Evolutionary conservation across 2,113 vertebrate genomes (phyloP).

Genomic region (Chaenocephalus aceratus): DNA sequence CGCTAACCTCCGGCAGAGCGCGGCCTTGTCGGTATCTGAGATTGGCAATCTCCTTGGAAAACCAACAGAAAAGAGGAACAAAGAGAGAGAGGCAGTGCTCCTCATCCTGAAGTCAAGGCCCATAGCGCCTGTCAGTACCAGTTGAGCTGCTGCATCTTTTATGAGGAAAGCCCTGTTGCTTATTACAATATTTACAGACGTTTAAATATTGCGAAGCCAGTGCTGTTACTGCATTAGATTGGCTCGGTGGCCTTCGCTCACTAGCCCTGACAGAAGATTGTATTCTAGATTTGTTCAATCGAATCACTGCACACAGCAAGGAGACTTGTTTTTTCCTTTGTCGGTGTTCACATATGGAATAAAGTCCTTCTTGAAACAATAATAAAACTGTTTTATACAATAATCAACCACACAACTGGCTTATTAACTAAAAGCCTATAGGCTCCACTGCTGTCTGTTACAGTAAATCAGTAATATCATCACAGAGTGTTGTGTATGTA

Average conservation of each 20-base stretch:
- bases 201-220: conserved; percentile 71
- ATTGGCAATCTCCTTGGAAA: conserved; percentile 70
- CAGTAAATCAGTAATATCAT: conserved; percentile 30
- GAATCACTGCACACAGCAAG: conserved; percentile 60
- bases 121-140: conserved; percentile 78
- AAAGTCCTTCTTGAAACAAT: conserved; percentile 6
- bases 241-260: conserved; percentile 72
- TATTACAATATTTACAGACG: conserved; percentile 83
- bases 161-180: conserved; percentile 79
- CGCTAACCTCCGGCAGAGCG: conserved; percentile 61
- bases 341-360: neutral
- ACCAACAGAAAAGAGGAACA: conserved; percentile 53
- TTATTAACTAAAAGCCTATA: neutral
- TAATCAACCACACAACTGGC: neutral
- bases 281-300: conserved; percentile 65
- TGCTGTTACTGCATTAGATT: conserved; percentile 74
- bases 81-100: conserved; percentile 52
- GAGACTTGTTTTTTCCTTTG: conserved; percentile 13
- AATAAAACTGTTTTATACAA: conserved; percentile 23
- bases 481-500: conserved; percentile 33
- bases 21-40: conserved; percentile 56
- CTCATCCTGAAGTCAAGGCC: conserved; percentile 77
- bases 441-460: conserved; percentile 14
- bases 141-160: conserved; percentile 83
- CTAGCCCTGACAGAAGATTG: conserved; percentile 60